Conservation (phyloP, 2,113 vertebrate species). For the Acrocephalus kingi region DNA sequence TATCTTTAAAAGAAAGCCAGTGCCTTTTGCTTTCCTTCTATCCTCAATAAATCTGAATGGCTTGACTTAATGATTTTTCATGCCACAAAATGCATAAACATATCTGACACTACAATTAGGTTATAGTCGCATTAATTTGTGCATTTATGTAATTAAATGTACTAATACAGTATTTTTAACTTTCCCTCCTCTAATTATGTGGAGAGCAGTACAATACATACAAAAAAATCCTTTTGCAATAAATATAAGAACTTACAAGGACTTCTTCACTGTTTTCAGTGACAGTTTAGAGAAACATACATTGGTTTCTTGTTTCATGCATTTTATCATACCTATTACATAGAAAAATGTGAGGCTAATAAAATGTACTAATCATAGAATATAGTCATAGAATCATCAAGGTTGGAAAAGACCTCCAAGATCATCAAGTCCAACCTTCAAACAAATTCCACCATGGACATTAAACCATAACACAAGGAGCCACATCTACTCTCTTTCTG, state of each 20-base stretch:
- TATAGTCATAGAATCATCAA: not conserved
- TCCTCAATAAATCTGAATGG: not conserved
- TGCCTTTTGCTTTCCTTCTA: not conserved
- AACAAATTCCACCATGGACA: rapidly evolving
- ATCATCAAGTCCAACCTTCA: not conserved
- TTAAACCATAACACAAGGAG: not conserved
- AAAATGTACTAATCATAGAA: not conserved
- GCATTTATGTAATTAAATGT: not conserved
- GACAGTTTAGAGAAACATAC: not conserved
- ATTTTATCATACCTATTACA: not conserved
- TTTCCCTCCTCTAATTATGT: not conserved
- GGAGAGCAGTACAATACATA: not conserved
- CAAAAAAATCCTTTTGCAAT: not conserved
- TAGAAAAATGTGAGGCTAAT: not conserved
- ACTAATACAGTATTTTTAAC: not conserved
- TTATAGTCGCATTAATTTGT: not conserved
- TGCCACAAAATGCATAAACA: not conserved
- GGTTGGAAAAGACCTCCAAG: not conserved
- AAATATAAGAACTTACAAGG: not conserved
- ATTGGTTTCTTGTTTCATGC: not conserved
- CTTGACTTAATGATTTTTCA: not conserved
- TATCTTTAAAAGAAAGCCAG: not conserved
- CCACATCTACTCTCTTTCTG: not conserved
- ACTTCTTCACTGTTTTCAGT: not conserved
- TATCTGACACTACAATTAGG: not conserved